Percentiles rank a stretch among this genome's conserved stretches.
These are phyloP conservation scores for Alviniconcha marisindica DNA, from an alignment of 1,140 invertebrate species.

Conservation along the genomic window DNA sequence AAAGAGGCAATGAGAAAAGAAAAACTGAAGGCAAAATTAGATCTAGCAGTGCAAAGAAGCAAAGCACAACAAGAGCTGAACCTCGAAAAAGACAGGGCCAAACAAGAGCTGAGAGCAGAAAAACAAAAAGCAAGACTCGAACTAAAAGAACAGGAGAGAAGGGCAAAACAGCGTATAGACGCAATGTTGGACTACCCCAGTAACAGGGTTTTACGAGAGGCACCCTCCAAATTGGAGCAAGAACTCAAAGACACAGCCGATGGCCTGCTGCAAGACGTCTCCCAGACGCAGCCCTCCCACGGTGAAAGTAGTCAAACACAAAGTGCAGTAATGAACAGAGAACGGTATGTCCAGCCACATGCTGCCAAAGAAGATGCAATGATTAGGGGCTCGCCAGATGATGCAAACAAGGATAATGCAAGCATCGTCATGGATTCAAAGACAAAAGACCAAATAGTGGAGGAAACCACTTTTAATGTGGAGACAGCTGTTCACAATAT, in stretches of 20 bases:
- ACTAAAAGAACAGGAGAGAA: slow-evolving; percentile 6
- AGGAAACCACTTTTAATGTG: not conserved
- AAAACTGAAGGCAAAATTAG: not conserved
- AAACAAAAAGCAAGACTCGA: slow-evolving; percentile 10
- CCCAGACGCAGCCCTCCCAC: too few species aligned
- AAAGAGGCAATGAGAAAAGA: not conserved
- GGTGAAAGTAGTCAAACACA: too few species aligned
- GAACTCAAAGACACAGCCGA: slow-evolving; percentile 17
- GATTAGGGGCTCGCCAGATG: not conserved
- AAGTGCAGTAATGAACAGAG: not conserved
- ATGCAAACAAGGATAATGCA: not conserved
- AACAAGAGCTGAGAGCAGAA: not conserved
- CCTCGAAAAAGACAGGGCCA: slow-evolving; percentile 13
- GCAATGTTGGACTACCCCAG: slow-evolving; percentile 14
- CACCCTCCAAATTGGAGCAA: not conserved
- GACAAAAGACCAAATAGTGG: slow-evolving; percentile 1
- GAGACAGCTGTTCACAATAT: not conserved
- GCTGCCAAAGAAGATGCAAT: not conserved
- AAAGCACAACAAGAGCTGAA: not conserved
- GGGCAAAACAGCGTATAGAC: not conserved
- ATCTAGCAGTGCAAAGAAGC: not conserved
- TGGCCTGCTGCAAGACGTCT: too few species aligned
- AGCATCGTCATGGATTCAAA: not conserved
- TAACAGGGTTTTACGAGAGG: not conserved
- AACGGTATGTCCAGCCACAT: not conserved